phyloP scores from a whole-genome alignment of 2,888 invertebrate species.

The Pristionchus exspectatus region DNA sequence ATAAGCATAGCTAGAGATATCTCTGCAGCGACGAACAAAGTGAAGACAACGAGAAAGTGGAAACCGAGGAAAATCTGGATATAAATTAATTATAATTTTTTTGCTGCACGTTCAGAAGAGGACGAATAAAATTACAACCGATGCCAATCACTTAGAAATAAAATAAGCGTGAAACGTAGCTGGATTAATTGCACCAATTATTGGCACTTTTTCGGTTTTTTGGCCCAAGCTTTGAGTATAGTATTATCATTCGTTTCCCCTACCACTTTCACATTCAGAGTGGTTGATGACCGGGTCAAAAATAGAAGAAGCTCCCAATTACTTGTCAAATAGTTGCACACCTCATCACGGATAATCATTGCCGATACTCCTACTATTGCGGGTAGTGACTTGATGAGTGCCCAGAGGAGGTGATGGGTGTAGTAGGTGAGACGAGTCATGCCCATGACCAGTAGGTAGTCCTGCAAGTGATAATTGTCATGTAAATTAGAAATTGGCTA shows the following conservation, averaged over 20 bases:
- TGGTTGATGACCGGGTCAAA: too few relatives aligned
- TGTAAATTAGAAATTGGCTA: too few relatives aligned
- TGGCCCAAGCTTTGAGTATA: too few relatives aligned
- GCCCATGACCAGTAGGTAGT: constrained; percentile 50
- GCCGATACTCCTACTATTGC: constrained; percentile 14
- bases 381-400: constrained; percentile 14
- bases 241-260: too few relatives aligned
- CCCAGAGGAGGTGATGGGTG: constrained; percentile 25
- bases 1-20: background rate
- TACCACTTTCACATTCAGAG: too few relatives aligned
- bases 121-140: too few relatives aligned
- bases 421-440: constrained; percentile 36
- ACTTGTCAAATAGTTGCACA: background rate
- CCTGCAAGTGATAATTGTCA: background rate
- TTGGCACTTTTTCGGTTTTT: too few relatives aligned
- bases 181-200: background rate
- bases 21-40: background rate
- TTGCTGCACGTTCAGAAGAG: too few relatives aligned
- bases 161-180: background rate
- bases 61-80: background rate
- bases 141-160: background rate
- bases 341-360: constrained; percentile 24
- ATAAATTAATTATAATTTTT: background rate
- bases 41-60: constrained; percentile 24
- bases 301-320: too few relatives aligned